Evolutionary conservation across 2,888 invertebrate species (phyloP), one percentile per base, ranked within the genome.

Genomic region (Andrena hattorfiana): DNA sequence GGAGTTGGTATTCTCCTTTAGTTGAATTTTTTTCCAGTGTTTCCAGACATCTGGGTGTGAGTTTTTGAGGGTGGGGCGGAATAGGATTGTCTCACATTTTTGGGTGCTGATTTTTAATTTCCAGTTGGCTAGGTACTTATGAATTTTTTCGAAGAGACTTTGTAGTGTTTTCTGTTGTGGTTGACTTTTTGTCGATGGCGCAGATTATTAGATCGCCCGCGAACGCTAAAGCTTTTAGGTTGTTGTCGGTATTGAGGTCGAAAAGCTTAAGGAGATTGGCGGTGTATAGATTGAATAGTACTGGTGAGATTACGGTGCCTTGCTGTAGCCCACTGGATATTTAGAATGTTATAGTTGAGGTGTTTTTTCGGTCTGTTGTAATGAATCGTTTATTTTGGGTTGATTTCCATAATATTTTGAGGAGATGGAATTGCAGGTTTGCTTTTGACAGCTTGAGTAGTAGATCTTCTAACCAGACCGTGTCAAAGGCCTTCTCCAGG

Each of bases 191-290:
- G 20, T 68, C 4, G 0, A 10, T 49, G 0, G 64, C 16, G 20
- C 79, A 85, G 1, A 79, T 20, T 13, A 82, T 0, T 0, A 81
- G 23, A 26, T 85, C 84, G n/a, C 83, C 78, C 2, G 85, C 85
- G 16, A 71, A 83, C 0, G 83, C 73, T 7, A 83, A 49, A 0
- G 76, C 76, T 28, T 13, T 30, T 28, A 16, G 54, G 16, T 23
- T 23, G 0, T 68, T 48, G 4, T 10, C n/a, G 16, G n/a, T 5
- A 10, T 78, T 84, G 13, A 78, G 13, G 5, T n/a, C 76, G 20
- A 35, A 69, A 35, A 76, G 30, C 2, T 28, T 20, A 16, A 68
- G 26, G 2, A n/a, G 10, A 13, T 74, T 67, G 60, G 67, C 62
- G 7, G 60, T 60, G 7, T 7, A 67, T 1, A 62, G 67, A 4